Base-by-base conservation (phyloP, 2,888 invertebrate species). In the Cylindroiulus punctatus region DNA sequence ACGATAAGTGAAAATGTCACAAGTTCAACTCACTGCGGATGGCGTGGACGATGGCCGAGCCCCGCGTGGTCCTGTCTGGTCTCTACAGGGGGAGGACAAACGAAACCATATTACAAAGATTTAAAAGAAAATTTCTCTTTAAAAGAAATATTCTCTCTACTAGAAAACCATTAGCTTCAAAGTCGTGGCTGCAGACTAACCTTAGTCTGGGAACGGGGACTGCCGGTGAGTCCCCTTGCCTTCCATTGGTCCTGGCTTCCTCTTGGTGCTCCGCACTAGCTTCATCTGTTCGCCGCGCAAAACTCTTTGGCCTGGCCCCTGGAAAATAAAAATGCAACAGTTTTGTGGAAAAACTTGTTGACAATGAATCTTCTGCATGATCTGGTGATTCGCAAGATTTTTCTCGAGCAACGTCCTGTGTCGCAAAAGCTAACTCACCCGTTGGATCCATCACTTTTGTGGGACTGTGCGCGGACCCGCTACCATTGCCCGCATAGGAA, bases 281-380 rank as follows among this genome's bases (percentile, higher is more conserved):
- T 0, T 30, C 76, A 5, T 76, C 76, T 0, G 30, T 12, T 76
- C 30, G 26, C 7, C 76, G 30, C 0, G 30, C 26, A 30, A 76
- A 76, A 22, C 76, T 76, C 76, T 76, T 76, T 30, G 76, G 76
- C 30, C 76, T 76, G 22, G 76, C 76, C 26, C 76, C 76, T 76
- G 14, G 22, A 76, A 44, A 12, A 44, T 12, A 44, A 12, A 44
- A 44, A 36, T 36, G 36, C 36, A n/a, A n/a, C n/a, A n/a, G n/a
- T n/a, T n/a, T n/a, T n/a, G n/a, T n/a, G n/a, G n/a, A 40, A 40
- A 8, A 40, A 40, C 40, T 40, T 40, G 8, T 40, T 40, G 40
- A 40, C n/a, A n/a, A n/a, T n/a, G n/a, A n/a, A n/a, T n/a, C n/a
- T n/a, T n/a, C n/a, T n/a, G n/a, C n/a, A n/a, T n/a, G n/a, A n/a